These are phyloP conservation scores for Nomada hirtipes DNA, from an alignment of 2,888 invertebrate species.

Conservation along the genomic window DNA sequence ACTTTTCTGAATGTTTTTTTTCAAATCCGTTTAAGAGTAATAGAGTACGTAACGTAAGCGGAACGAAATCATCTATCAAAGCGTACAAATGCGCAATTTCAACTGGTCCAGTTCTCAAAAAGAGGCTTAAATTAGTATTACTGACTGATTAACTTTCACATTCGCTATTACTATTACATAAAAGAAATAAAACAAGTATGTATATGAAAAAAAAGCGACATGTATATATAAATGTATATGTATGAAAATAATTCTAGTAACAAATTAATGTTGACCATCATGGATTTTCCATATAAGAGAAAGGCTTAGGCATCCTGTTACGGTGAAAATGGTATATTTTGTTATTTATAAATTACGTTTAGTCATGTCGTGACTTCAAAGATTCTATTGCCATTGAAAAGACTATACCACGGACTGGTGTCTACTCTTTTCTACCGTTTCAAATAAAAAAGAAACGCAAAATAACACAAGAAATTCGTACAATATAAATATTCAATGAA, in stretches of 20 bases:
- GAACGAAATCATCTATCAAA: neutral
- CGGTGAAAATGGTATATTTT: conserved; percentile 76
- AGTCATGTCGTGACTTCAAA: conserved; percentile 70
- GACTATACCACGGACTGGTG: conserved; percentile 74
- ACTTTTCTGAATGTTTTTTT: conserved; percentile 16
- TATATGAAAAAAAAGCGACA: conserved; percentile 57
- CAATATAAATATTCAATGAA: conserved; percentile 22
- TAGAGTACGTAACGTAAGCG: conserved; percentile 20
- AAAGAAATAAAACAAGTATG: conserved; percentile 64
- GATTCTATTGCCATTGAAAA: conserved; percentile 77
- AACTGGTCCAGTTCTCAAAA: conserved; percentile 49
- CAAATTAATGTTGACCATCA: conserved; percentile 66
- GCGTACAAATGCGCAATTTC: conserved; percentile 31
- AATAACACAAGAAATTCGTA: conserved; percentile 46
- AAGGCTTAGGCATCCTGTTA: conserved; percentile 72
- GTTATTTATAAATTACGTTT: conserved; percentile 76
- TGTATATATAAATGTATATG: conserved; percentile 70
- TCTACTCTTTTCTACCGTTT: conserved; percentile 45
- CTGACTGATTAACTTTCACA: conserved; percentile 71
- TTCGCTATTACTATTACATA: conserved; percentile 69
- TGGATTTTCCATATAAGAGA: conserved; percentile 60
- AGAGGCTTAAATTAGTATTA: conserved; percentile 66
- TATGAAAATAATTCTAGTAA: conserved; percentile 68
- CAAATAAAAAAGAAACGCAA: neutral
- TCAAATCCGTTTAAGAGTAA: conserved; percentile 14